Percentiles rank a stretch among this genome's conserved stretches.
Conservation (phyloP, 2,113 vertebrate species). For the Steatornis caripensis region DNA sequence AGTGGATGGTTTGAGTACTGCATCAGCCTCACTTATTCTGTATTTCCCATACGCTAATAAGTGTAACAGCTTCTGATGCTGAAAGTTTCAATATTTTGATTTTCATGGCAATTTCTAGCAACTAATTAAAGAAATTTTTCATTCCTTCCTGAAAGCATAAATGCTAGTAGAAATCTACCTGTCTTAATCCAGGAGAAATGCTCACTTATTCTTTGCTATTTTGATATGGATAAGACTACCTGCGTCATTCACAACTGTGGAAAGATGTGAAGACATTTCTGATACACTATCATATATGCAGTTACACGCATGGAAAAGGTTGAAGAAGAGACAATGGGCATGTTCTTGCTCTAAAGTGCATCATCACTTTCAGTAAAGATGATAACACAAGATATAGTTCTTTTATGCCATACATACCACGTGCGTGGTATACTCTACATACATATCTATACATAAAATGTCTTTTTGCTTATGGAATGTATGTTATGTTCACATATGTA, state of each 20-base stretch:
- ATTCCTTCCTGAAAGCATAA: neutral
- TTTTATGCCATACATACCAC: neutral
- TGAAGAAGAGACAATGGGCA: neutral
- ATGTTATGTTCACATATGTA: neutral
- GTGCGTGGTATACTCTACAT: neutral
- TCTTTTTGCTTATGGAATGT: neutral
- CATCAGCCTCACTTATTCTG: accelerated
- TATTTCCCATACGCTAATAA: neutral
- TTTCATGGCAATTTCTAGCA: neutral
- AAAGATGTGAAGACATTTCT: neutral
- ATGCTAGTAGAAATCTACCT: neutral
- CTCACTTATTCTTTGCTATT: neutral
- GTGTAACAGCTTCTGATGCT: neutral
- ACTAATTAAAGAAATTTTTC: neutral
- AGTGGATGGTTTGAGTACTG: neutral
- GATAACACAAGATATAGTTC: neutral
- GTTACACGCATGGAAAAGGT: accelerated
- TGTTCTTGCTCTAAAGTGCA: neutral
- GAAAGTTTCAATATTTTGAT: neutral
- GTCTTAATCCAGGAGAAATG: neutral
- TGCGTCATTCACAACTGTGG: neutral
- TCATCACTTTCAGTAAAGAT: neutral
- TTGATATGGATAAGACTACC: neutral
- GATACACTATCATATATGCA: neutral
- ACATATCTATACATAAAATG: accelerated